Base-by-base conservation (phyloP, 2,797 vertebrate species). In the Coregonus sp. region DNA sequence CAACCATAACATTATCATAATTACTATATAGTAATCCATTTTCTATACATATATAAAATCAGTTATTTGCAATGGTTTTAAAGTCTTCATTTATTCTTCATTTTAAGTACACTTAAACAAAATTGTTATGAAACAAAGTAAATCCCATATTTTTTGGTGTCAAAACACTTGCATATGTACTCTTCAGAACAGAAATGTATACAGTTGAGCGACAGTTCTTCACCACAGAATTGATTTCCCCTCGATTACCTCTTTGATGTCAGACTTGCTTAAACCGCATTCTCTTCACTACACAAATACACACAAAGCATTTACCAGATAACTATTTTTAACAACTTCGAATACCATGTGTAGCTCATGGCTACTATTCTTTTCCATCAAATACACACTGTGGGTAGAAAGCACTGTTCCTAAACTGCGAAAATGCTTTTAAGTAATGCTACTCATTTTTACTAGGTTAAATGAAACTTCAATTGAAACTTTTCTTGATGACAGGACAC, bases 31-130 rank as follows among this genome's bases (percentile, higher is more conserved):
- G 69, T 82, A 73, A 78, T 86, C 82, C 77, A 87, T 85, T 89
- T 88, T 86, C 79, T 90, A 86, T 91, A 91, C 86, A 91, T 86
- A 88, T 91, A 90, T 90, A 93, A 93, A 92, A 89, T 91, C 88
- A 85, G 81, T 90, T 92, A 91, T 91, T 86, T 86, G 79, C 80
- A 85, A 84, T 78, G 71, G 52, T 82, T 84, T 88, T 90, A 82
- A 56, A 83, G 83, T 74, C 78, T 78, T 85, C 88, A 84, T 91
- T 92, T 90, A 90, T 89, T 91, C 89, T 91, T 92, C 78, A 91
- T 89, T 91, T 92, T 93, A 93, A 93, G 92, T 93, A 93, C 92
- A 92, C 92, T 93, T 93, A 90, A 89, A 91, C 85, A 88, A 84
- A 88, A 86, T 87, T 72, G 47, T 72, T 84, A 85, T 84, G 78